These are phyloP conservation scores for Murina feae DNA, from an alignment of 2,113 vertebrate species.

Conservation along the genomic window DNA sequence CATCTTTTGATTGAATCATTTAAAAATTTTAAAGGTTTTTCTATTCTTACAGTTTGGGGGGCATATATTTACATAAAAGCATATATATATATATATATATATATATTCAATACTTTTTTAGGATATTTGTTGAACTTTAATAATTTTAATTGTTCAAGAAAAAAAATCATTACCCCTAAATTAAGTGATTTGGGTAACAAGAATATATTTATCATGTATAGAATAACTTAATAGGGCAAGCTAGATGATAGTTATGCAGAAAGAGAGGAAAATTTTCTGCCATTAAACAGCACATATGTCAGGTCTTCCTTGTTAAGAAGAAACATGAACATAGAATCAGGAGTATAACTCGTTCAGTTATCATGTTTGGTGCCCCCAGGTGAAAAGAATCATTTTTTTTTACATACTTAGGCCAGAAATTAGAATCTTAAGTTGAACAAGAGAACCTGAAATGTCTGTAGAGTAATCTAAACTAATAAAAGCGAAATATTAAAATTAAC, in stretches of 20 bases:
- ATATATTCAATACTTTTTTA: slow-evolving; percentile 3
- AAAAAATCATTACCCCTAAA: background rate
- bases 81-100: background rate
- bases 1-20: background rate
- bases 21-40: background rate
- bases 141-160: background rate
- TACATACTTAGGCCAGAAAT: background rate
- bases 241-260: background rate
- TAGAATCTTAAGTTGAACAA: background rate
- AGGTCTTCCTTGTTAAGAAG: background rate
- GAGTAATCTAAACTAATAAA: no score
- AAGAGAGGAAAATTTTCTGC: background rate
- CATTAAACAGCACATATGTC: background rate
- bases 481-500: no score
- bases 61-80: background rate
- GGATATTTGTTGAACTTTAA: background rate
- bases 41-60: background rate
- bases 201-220: background rate
- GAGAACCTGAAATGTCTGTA: background rate
- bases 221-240: background rate
- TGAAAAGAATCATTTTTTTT: background rate
- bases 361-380: background rate
- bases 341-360: background rate
- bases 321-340: background rate
- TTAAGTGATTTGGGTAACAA: background rate